Conservation (phyloP, 2,888 invertebrate species). For the Electrophaes corylata region DNA sequence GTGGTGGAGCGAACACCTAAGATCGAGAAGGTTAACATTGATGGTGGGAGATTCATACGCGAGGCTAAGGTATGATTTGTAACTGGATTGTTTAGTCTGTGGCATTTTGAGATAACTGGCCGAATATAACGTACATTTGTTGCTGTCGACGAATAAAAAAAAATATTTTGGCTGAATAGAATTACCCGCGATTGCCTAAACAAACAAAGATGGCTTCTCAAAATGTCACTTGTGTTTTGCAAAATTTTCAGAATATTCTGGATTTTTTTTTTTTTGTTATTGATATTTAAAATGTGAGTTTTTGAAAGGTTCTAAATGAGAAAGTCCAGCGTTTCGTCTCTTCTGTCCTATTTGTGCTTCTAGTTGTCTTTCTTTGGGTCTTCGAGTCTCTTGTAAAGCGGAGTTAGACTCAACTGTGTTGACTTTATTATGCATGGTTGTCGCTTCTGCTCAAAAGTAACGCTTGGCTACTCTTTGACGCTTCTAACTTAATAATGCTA, state of each 20-base stretch:
- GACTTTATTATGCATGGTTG: conserved; percentile 42
- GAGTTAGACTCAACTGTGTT: conserved; percentile 46
- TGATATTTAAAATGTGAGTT: conserved; percentile 29
- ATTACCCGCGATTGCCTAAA: background rate
- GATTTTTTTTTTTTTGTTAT: no score
- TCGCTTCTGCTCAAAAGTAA: conserved; percentile 45
- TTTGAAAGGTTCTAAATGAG: conserved; percentile 62
- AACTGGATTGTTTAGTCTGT: conserved; percentile 44
- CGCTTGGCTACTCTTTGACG: conserved; percentile 43
- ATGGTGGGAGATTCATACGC: conserved; percentile 97
- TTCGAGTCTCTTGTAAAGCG: conserved; percentile 57
- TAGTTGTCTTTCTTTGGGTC: conserved; percentile 56
- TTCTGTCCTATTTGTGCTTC: conserved; percentile 53
- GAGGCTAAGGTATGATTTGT: conserved; percentile 95
- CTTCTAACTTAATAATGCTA: conserved; percentile 33
- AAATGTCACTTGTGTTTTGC: conserved; percentile 14
- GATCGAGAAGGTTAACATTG: conserved; percentile 97
- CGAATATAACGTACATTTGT: background rate
- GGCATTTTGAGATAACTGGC: conserved; percentile 46
- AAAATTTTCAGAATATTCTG: background rate
- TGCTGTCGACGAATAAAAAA: background rate
- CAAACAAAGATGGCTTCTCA: conserved; percentile 22
- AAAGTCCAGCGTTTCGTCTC: conserved; percentile 71
- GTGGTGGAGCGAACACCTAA: conserved; percentile 96
- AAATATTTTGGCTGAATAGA: conserved; percentile 7